Evolutionary conservation across 2,797 vertebrate genomes (phyloP), one percentile per base, ranked within the genome.

Genomic region (Diplodus sargus): DNA sequence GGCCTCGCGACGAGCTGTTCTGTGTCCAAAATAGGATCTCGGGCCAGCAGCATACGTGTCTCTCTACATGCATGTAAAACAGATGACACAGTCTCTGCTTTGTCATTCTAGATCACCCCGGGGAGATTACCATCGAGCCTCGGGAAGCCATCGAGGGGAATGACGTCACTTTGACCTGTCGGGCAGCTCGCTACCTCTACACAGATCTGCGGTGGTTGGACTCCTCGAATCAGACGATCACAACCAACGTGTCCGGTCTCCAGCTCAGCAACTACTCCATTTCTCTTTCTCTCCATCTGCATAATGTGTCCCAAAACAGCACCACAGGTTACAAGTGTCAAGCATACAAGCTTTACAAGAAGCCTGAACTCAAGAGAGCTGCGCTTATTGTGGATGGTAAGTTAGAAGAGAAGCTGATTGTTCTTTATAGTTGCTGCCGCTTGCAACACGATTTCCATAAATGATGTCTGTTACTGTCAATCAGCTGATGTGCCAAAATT

Each of bases 101-200:
- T 88, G 25, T 82, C 45, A 42, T 67, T 30, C 39, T 42, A 96
- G 96, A 95, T 90, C 82, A 89, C 5, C 2, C 63, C 0, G 90
- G 94, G 51, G 85, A 89, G 52, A 74, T 96, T 28, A 70, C 73
- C 74, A 88, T 91, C n/a, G 42, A 81, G 56, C 92, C 95, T 51
- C 78, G 0, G 70, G 83, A 43, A 3, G 93, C 92, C 60, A 92
- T 97, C 0, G 94, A 95, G 63, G 96, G 96, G 6, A 92, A 91
- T 0, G 74, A 97, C 0, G 69, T 96, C 47, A 93, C 7, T 6
- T 86, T 99, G 82, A 95, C 92, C 59, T 99, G 97, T 87, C 80
- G 87, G n/a, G 96, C 95, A 8, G 90, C 96, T 56, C 96, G 93
- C 65, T 97, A 96, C 90, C 93, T 97, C 70, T 97, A 96, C 89